Evolutionary conservation across 2,113 vertebrate genomes (phyloP).

Genomic region (Taurulus bubalis): DNA sequence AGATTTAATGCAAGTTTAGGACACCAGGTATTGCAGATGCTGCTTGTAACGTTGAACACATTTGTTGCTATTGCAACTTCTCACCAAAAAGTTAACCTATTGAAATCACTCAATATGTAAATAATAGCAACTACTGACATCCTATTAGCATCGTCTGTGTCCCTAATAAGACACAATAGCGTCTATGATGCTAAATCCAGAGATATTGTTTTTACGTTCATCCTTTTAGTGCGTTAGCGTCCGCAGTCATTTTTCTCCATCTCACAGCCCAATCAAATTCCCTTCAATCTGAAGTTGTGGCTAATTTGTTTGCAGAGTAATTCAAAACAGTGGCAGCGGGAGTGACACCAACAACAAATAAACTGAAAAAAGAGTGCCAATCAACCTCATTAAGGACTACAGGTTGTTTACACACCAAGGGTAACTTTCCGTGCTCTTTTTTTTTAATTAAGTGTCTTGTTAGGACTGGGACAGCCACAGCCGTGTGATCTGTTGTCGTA

Average conservation of each 20-base stretch:
- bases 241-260: slow-evolving; percentile 26
- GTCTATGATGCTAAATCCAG: background rate
- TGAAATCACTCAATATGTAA: background rate
- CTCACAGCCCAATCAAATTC: slow-evolving; percentile 35
- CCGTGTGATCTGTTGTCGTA: slow-evolving; percentile 18
- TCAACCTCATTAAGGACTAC: slow-evolving; percentile 61
- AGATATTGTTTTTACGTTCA: background rate
- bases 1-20: background rate
- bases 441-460: slow-evolving; percentile 61
- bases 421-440: background rate
- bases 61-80: no score
- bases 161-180: background rate
- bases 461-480: slow-evolving; percentile 21
- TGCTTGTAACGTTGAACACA: background rate
- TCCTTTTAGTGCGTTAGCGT: slow-evolving; percentile 19
- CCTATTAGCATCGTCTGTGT: background rate
- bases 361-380: slow-evolving; percentile 62
- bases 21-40: no score
- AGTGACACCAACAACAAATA: slow-evolving; percentile 68
- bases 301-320: slow-evolving; percentile 63
- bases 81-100: background rate
- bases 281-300: slow-evolving; percentile 42
- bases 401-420: slow-evolving; percentile 58
- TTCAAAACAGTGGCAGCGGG: slow-evolving; percentile 54
- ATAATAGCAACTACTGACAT: background rate